Conservation (phyloP, 2,113 vertebrate species). For the Strix aluco region DNA sequence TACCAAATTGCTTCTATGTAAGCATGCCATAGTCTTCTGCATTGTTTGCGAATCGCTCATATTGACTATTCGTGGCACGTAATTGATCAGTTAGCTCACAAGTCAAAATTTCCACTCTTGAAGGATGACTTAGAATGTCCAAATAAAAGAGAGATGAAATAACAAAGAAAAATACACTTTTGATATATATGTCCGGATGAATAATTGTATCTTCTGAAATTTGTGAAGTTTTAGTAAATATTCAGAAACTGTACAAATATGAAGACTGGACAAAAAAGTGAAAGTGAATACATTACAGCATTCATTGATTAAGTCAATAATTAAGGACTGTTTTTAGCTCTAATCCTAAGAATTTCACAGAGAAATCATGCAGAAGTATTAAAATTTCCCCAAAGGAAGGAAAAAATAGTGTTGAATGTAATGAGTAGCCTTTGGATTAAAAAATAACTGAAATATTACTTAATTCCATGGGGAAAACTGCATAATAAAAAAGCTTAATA, state of each 20-base stretch:
- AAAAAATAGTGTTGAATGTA: background rate
- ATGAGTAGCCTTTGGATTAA: background rate
- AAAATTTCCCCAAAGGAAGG: background rate
- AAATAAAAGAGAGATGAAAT: background rate
- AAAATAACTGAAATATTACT: background rate
- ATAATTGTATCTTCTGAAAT: background rate
- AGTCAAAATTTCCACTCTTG: background rate
- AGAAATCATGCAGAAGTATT: background rate
- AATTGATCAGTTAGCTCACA: background rate
- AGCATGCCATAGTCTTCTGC: background rate
- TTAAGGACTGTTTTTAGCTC: background rate
- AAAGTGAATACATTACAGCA: background rate
- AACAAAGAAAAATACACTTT: background rate
- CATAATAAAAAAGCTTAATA: background rate
- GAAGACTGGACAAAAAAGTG: background rate
- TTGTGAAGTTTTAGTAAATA: background rate
- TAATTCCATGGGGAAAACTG: background rate
- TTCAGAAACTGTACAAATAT: background rate
- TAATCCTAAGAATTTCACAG: background rate
- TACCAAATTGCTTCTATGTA: background rate
- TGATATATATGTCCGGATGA: background rate
- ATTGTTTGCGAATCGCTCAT: background rate
- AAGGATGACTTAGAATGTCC: background rate
- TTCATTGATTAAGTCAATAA: background rate
- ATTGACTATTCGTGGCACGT: background rate